phyloP scores from a whole-genome alignment of 2,888 invertebrate species.

The Ochropleura leucogaster region DNA sequence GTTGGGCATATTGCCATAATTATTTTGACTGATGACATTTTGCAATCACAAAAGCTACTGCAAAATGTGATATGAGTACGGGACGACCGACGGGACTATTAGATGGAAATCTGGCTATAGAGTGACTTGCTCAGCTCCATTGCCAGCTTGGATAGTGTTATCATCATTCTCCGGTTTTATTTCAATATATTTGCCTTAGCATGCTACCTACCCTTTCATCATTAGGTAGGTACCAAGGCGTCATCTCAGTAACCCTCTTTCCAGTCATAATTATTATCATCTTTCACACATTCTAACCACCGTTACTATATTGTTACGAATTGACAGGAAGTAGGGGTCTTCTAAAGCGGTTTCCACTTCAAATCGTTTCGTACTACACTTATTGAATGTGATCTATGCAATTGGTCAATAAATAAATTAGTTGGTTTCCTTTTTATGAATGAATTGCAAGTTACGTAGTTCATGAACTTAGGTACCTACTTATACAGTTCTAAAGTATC shows the following conservation, averaged over 20 bases:
- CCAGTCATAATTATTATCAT: neutral
- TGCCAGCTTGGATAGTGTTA: neutral
- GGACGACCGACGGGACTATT: no score
- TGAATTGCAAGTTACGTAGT: neutral
- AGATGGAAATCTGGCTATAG: neutral
- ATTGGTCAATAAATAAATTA: neutral
- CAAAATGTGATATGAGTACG: no score
- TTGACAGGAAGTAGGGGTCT: conserved; percentile 32
- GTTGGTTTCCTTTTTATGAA: neutral
- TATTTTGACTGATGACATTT: neutral
- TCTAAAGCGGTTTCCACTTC: conserved; percentile 4
- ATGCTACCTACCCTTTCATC: no score
- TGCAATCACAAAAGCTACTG: neutral
- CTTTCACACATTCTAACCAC: neutral
- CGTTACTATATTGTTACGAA: conserved; percentile 13
- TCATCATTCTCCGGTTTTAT: neutral
- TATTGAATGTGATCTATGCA: conserved; percentile 1
- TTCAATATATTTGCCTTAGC: neutral
- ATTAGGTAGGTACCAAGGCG: no score
- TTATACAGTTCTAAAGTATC: neutral
- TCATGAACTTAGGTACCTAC: no score
- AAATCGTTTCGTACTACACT: conserved; percentile 17
- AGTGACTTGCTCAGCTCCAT: neutral
- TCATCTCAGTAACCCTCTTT: neutral
- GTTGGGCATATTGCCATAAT: conserved; percentile 11